phyloP scores from a whole-genome alignment of 2,888 invertebrate species.

The Epinotia demarniana region DNA sequence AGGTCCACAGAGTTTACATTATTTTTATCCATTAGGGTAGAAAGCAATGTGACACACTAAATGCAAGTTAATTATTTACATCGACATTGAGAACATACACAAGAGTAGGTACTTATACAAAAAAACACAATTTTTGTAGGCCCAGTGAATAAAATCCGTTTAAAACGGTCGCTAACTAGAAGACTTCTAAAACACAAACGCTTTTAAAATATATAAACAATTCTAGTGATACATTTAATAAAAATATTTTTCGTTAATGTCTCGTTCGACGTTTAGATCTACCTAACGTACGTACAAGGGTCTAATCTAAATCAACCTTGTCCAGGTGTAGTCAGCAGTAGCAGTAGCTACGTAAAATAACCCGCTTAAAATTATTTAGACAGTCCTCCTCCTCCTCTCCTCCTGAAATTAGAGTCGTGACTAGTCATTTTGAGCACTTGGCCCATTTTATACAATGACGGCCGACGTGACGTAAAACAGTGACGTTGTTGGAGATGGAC shows the following conservation, averaged over 20 bases:
- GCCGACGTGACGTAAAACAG: neutral
- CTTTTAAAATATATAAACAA: neutral
- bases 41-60: conserved; percentile 31
- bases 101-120: neutral
- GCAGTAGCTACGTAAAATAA: no score
- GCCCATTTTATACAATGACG: neutral
- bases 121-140: neutral
- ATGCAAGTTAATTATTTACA: conserved; percentile 36
- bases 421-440: no score
- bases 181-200: conserved; percentile 1
- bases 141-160: neutral
- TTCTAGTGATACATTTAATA: neutral
- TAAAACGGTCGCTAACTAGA: neutral
- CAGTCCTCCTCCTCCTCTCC: no score
- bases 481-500: neutral
- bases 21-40: conserved; percentile 23
- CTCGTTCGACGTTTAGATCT: neutral
- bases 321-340: no score
- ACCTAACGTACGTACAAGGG: no score
- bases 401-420: no score
- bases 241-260: neutral
- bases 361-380: no score
- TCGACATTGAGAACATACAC: neutral
- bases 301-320: no score
- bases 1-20: conserved; percentile 35